Evolutionary conservation across 2,797 vertebrate genomes (phyloP).

Genomic region (Anomalospiza imberbis): DNA sequence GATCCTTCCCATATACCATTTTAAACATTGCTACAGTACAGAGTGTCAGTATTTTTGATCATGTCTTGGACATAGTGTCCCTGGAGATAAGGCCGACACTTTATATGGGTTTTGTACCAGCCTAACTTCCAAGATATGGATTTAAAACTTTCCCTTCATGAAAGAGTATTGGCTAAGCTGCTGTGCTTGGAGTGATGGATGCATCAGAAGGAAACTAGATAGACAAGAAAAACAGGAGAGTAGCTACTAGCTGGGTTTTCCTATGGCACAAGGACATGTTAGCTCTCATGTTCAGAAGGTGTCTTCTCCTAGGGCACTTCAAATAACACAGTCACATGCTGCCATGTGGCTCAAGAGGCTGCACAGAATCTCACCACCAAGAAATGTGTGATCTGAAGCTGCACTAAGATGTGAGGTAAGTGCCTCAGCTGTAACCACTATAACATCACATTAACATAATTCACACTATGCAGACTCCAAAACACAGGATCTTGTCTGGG

Average conservation of each 20-base stretch:
- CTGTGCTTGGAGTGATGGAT: not conserved
- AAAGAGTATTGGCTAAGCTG: not conserved
- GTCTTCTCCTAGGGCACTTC: not conserved
- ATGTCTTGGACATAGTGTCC: fast-evolving
- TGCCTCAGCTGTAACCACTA: not conserved
- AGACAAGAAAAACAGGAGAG: not conserved
- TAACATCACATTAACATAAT: not conserved
- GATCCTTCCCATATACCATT: not conserved
- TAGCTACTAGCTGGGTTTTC: not conserved
- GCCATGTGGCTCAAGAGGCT: not conserved
- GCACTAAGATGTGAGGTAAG: not conserved
- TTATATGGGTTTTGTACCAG: not conserved
- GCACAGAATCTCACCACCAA: not conserved
- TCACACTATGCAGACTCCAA: not conserved
- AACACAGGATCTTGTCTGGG: not conserved
- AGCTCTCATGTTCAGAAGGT: not conserved
- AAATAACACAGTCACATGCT: not conserved
- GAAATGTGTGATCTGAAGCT: not conserved
- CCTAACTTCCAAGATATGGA: not conserved
- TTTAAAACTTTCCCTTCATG: not conserved
- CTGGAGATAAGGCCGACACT: not conserved
- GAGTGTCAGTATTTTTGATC: not conserved
- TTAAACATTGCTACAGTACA: not conserved
- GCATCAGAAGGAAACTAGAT: not conserved
- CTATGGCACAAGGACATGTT: not conserved